Base-by-base conservation (phyloP, 2,797 vertebrate species). In the Micrastur ruficollis region DNA sequence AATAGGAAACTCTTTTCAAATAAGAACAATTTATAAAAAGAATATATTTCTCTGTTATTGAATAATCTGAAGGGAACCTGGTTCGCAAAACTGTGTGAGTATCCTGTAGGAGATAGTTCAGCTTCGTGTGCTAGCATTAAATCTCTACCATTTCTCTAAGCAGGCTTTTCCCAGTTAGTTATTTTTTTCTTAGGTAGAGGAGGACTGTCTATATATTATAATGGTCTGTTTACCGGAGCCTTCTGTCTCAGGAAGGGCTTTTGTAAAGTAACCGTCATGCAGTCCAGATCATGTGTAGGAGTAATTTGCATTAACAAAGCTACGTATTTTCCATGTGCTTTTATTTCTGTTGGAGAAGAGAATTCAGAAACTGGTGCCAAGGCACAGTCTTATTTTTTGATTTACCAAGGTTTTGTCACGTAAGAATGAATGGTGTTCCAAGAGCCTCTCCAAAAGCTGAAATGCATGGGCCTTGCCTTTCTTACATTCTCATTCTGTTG, bases 91-190 rank as follows among this genome's bases (percentile, higher is more conserved):
- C 18, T 46, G 0, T 29, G 11, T 76, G 49, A 68, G n/a, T n/a
- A 26, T 82, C 31, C 14, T 32, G 8, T 55, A 6, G 6, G 66
- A 76, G 27, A 20, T 4, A 47, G 55, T 71, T 85, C n/a, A 52
- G 32, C 50, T 72, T 86, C 53, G 18, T 0, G 0, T 81, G 50
- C 46, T 42, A 1, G 40, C 1, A 1, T 72, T 83, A 62, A 50
- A 73, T 22, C 36, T 52, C 47, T 63, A 5, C 11, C 16, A 11
- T 81, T 91, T 91, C 56, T 72, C 17, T 68, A 22, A 47, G n/a
- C 49, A 72, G 32, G 5, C 53, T 81, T 89, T 81, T 81, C n/a
- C 25, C 74, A 61, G 14, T 47, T 52, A 62, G 14, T 14, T 46
- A 1, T 17, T 42, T 47, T 67, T 63, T 53, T 16, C 61, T 61